Conservation (phyloP, 2,797 vertebrate genomes). For the Takifugu rubripes region DNA sequence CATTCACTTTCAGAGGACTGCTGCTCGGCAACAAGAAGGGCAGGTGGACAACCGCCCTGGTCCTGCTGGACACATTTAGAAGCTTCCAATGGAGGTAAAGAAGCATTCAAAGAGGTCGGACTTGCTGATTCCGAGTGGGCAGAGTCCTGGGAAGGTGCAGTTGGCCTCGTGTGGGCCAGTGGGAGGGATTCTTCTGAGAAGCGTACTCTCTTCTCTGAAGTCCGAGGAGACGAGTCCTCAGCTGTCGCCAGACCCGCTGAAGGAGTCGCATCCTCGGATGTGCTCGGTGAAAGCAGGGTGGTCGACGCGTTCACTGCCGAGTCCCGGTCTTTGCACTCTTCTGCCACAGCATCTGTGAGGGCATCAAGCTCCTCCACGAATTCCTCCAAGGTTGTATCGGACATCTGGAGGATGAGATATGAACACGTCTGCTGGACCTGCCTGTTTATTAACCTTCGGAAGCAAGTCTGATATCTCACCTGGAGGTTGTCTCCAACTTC, state of each 20-base stretch:
- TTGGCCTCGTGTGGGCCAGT: constrained; percentile 30
- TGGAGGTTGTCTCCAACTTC: constrained; percentile 74
- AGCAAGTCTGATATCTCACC: constrained; percentile 53
- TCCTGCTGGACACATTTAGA: constrained; percentile 26
- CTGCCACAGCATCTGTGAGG: constrained; percentile 58
- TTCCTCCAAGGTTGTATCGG: constrained; percentile 70
- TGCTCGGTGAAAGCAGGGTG: constrained; percentile 20
- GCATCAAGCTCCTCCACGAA: constrained; percentile 77
- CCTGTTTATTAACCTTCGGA: neutral
- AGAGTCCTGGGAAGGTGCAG: constrained; percentile 27
- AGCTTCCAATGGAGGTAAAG: constrained; percentile 19
- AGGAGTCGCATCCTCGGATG: constrained; percentile 21
- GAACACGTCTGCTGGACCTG: neutral
- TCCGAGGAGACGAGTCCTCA: constrained; percentile 22
- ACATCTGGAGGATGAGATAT: constrained; percentile 33
- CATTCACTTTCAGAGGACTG: constrained; percentile 43
- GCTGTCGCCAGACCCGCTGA: too few species aligned
- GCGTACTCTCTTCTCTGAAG: constrained; percentile 74
- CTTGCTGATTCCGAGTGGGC: constrained; percentile 41
- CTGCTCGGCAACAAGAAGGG: constrained; percentile 31
- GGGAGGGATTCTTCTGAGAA: constrained; percentile 71
- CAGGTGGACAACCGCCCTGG: constrained; percentile 7
- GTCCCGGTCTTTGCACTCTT: constrained; percentile 48
- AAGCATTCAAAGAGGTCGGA: constrained; percentile 37
- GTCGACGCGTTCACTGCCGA: constrained; percentile 34